phyloP scores from a whole-genome alignment of 2,113 vertebrate genomes.

The Tylochromis polylepis region DNA sequence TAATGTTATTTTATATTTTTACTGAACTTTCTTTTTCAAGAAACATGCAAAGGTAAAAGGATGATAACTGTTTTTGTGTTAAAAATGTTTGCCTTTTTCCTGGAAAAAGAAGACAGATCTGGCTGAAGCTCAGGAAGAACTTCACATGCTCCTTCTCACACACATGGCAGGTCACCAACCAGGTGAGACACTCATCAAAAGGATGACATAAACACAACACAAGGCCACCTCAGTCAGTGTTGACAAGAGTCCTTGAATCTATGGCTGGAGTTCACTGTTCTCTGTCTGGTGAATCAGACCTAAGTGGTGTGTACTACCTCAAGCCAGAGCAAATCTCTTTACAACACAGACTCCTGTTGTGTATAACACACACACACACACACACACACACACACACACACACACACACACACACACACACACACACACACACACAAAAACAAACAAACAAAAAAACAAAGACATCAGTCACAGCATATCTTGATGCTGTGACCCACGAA shows the following conservation, averaged over 20 bases:
- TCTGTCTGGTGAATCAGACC: constrained; percentile 11
- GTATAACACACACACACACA: neutral
- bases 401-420: neutral
- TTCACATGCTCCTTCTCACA: neutral
- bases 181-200: neutral
- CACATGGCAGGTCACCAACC: neutral
- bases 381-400: neutral
- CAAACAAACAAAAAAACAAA: neutral
- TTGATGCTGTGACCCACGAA: neutral
- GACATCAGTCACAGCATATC: neutral
- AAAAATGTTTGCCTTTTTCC: neutral
- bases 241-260: constrained; percentile 9
- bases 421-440: neutral
- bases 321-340: neutral
- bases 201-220: neutral
- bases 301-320: neutral
- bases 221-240: constrained; percentile 4
- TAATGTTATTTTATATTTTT: neutral
- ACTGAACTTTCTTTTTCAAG: neutral
- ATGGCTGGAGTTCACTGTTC: neutral
- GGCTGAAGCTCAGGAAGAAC: neutral
- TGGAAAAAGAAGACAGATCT: neutral
- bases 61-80: neutral
- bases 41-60: neutral
- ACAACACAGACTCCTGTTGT: neutral